These are phyloP conservation scores for Drosophila paramelanica DNA, from an alignment of 2,888 invertebrate species.

Conservation along the genomic window DNA sequence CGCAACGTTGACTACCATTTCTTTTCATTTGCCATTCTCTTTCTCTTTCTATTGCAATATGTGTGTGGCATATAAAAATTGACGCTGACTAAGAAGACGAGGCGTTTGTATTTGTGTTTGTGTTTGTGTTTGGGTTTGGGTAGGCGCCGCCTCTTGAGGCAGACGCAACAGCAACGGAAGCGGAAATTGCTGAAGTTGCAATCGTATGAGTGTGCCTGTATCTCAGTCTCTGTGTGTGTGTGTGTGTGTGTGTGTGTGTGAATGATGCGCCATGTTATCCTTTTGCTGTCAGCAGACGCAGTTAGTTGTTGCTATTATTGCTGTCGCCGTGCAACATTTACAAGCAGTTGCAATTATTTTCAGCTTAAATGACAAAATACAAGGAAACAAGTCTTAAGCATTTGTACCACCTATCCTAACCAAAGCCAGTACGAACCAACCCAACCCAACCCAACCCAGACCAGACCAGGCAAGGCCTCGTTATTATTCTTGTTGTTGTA, in stretches of 20 bases:
- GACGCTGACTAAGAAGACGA: constrained; percentile 43
- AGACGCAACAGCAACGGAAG: constrained; percentile 67
- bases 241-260: constrained; percentile 52
- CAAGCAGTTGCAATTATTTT: constrained; percentile 84
- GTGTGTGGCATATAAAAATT: constrained; percentile 57
- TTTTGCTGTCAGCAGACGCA: constrained; percentile 62
- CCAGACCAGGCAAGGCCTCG: constrained; percentile 20
- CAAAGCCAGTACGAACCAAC: constrained; percentile 19
- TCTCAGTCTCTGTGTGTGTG: constrained; percentile 3
- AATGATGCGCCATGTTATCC: constrained; percentile 71
- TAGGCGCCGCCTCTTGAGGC: constrained; percentile 59
- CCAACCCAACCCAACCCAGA: constrained; percentile 1
- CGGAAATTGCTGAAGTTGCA: constrained; percentile 80
- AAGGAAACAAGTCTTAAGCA: constrained; percentile 83
- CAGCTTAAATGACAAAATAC: constrained; percentile 84
- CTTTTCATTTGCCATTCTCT: constrained; percentile 56
- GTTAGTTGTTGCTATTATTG: constrained; percentile 49
- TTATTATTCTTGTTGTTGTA: constrained; percentile 49
- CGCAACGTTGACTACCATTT: constrained; percentile 69
- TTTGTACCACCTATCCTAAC: constrained; percentile 42
- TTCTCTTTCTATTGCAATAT: constrained; percentile 23
- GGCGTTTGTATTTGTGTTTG: constrained; percentile 6
- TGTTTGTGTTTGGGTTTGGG: constrained; percentile 6
- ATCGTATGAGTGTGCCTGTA: constrained; percentile 22
- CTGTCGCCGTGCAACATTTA: constrained; percentile 64